Percentiles rank a stretch among this genome's conserved stretches.
Evolutionary conservation across 2,888 invertebrate genomes (phyloP).

Genomic region (Lutraria lutraria): DNA sequence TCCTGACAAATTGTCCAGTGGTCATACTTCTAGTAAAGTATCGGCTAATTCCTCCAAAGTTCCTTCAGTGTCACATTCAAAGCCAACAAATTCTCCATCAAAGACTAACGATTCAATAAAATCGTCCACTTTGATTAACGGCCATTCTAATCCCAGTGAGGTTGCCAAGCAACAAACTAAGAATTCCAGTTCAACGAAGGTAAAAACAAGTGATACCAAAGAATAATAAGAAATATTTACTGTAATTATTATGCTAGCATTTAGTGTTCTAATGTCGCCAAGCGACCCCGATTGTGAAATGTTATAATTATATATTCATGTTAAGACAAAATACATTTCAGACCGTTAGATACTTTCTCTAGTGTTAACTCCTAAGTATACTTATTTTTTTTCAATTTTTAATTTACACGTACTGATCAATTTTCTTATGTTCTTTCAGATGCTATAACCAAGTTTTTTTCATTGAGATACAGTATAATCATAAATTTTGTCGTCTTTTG

Average conservation of each 20-base stretch:
- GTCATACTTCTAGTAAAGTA: not conserved
- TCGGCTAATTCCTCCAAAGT: constrained; percentile 1
- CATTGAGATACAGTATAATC: too few species aligned
- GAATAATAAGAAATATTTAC: not conserved
- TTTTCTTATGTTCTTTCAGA: too few species aligned
- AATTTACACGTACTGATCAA: too few species aligned
- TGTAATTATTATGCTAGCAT: not conserved
- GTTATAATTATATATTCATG: not conserved
- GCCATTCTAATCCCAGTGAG: constrained; percentile 34
- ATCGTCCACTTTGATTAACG: constrained; percentile 43
- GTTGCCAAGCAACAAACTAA: constrained; percentile 39
- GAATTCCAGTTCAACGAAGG: constrained; percentile 8
- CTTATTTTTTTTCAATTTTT: too few species aligned
- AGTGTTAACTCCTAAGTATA: too few species aligned
- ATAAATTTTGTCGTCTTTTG: too few species aligned
- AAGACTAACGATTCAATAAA: constrained; percentile 27
- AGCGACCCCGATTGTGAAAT: not conserved
- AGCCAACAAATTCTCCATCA: constrained; percentile 20
- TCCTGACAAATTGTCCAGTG: not conserved
- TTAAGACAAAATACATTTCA: not conserved
- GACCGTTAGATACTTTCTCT: not conserved
- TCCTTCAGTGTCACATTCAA: constrained; percentile 7
- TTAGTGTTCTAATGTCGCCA: not conserved
- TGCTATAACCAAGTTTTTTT: too few species aligned
- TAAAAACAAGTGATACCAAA: constrained; percentile 14